Conservation (phyloP, 2,113 vertebrate species). For the Campylomormyrus tamandua region DNA sequence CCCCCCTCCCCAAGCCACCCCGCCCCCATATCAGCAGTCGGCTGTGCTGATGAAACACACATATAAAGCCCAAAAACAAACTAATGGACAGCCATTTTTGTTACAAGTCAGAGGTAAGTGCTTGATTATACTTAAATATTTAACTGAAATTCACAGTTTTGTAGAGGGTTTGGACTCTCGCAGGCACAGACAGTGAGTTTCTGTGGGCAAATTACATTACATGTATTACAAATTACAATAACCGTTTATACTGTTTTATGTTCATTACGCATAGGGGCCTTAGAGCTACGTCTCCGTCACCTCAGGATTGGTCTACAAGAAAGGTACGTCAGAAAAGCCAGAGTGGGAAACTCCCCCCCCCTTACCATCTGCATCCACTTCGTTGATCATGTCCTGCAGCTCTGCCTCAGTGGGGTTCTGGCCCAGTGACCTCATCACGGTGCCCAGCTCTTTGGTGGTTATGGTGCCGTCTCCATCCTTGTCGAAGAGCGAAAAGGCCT, state of each 20-base stretch:
- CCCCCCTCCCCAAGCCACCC: no score
- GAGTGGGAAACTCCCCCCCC: neutral
- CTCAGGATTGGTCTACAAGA: neutral
- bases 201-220: neutral
- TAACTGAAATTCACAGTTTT: neutral
- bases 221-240: neutral
- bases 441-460: slow-evolving; percentile 85
- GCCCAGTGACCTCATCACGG: slow-evolving; percentile 81
- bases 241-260: neutral
- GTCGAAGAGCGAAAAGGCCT: slow-evolving; percentile 85
- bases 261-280: neutral
- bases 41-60: neutral
- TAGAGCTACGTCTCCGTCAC: neutral
- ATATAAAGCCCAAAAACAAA: neutral
- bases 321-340: neutral
- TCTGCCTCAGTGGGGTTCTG: slow-evolving; percentile 86
- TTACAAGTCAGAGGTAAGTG: neutral
- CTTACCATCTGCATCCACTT: slow-evolving; percentile 84
- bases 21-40: neutral
- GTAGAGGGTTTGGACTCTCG: neutral
- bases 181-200: neutral
- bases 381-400: slow-evolving; percentile 88
- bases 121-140: neutral
- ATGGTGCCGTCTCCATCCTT: slow-evolving; percentile 87
- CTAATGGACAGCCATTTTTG: neutral